Base-by-base conservation (phyloP, 2,888 invertebrate species). In the Cephus pulcher region DNA sequence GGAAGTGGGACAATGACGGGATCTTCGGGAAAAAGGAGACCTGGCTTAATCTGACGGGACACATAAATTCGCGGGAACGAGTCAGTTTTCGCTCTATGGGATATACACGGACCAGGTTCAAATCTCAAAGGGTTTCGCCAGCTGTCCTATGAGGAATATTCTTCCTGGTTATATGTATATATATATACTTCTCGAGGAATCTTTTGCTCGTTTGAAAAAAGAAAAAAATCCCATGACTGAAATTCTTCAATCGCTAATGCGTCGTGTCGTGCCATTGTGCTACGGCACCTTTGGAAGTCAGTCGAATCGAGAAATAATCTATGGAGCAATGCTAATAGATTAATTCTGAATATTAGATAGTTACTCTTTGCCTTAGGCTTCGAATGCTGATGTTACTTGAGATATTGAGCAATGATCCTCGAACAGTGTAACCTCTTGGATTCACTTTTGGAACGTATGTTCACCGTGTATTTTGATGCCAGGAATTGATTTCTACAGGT, bases 31-130 rank as follows among this genome's bases (percentile, higher is more conserved):
- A 81, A 78, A 78, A 78, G 81, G 83, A 84, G 84, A 86, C 84
- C 84, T 83, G 15, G 23, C 84, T 86, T 90, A 90, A 90, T 90
- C 90, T 87, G 90, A 90, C 89, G 89, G 87, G 82, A 82, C 86
- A 87, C 90, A 90, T 90, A 90, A 90, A 90, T 90, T 90, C 87
- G 89, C 89, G 90, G 88, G 85, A 90, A 90, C 90, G 88, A 90
- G 90, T 90, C 89, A 90, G 89, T 90, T 90, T 89, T 85, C 86
- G 82, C 80, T 70, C 78, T 82, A 84, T 69, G 79, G 85, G 81
- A 86, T 88, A 90, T 88, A 90, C 87, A 86, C 86, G 77, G 75
- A 81, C 78, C 77, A 56, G 15, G 69, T 78, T 81, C 88, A 88
- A 84, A 82, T 82, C 89, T 87, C 90, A 90, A 88, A 88, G 87